Percentiles rank a stretch among this genome's conserved stretches.
Conservation (phyloP, 2,113 vertebrate genomes). For the Thinocorus orbignyianus region DNA sequence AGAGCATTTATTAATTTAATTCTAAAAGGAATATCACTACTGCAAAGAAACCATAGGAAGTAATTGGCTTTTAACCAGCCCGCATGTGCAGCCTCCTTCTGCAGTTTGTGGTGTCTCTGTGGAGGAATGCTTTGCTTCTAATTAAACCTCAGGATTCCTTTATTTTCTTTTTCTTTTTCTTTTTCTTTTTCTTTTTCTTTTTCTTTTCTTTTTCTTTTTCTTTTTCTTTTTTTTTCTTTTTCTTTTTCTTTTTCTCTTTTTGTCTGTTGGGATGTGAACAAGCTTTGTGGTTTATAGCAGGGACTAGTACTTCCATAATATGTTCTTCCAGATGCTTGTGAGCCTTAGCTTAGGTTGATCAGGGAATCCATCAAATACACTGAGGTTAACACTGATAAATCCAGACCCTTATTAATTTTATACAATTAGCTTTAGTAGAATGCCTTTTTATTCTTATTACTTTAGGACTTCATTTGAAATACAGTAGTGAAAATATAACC, state of each 20-base stretch:
- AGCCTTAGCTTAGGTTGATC: not conserved
- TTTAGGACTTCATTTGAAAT: not conserved
- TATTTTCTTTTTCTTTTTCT: too few species aligned
- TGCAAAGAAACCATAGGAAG: not conserved
- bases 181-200: not conserved
- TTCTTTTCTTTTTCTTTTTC: too few species aligned
- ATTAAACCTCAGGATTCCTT: not conserved
- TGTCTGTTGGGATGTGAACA: not conserved
- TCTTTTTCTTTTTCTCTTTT: not conserved
- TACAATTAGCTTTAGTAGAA: not conserved
- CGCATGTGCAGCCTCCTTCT: not conserved
- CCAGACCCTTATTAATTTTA: not conserved
- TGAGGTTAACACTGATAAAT: not conserved
- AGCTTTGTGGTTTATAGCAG: not conserved
- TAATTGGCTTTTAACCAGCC: not conserved
- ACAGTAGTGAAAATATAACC: not conserved
- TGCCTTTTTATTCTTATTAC: not conserved
- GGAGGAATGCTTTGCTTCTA: not conserved
- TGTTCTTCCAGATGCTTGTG: not conserved
- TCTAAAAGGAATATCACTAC: not conserved
- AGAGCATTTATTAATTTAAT: not conserved
- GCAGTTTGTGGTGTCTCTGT: not conserved
- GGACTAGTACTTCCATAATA: not conserved
- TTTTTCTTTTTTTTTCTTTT: not conserved
- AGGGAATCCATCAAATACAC: not conserved